These are phyloP conservation scores for Aurelia coerulea DNA, from an alignment of 30 jellyfish, hydroid and myxozoan genomes.

Conservation along the genomic window DNA sequence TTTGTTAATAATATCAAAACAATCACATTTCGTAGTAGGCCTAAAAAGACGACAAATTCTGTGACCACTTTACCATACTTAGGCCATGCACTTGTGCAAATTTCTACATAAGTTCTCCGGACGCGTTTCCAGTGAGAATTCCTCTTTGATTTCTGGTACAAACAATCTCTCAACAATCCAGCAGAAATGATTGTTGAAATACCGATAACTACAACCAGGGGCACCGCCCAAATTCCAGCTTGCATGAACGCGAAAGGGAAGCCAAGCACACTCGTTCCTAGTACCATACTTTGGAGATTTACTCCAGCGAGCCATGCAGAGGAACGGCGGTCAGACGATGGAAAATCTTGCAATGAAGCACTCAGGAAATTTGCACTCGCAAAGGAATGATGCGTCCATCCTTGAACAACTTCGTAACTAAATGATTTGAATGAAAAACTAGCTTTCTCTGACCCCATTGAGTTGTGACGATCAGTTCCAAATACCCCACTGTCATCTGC, in stretches of 20 bases:
- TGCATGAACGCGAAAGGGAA: conserved; percentile 63
- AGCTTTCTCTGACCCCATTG: background rate
- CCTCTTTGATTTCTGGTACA: conserved; percentile 60
- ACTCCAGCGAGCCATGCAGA: conserved; percentile 55
- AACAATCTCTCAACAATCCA: conserved; percentile 63
- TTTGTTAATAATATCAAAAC: conserved; percentile 69
- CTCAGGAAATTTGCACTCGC: conserved; percentile 1
- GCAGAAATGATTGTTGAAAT: conserved; percentile 51
- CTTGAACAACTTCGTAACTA: conserved; percentile 31
- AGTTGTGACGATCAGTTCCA: conserved; percentile 17
- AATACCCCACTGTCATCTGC: conserved; percentile 31
- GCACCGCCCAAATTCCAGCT: conserved; percentile 76
- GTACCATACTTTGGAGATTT: conserved; percentile 78
- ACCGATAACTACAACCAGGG: conserved; percentile 62
- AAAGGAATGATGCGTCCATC: conserved; percentile 35
- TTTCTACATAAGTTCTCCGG: conserved; percentile 52
- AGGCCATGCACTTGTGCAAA: conserved; percentile 53
- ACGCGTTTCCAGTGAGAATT: conserved; percentile 63
- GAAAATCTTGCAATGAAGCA: conserved; percentile 62
- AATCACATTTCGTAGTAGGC: conserved; percentile 65
- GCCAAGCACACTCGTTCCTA: conserved; percentile 80
- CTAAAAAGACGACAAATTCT: conserved; percentile 51
- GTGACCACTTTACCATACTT: conserved; percentile 39
- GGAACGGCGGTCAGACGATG: conserved; percentile 81
- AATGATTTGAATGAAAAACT: conserved; percentile 17